phyloP scores from a whole-genome alignment of 1,140 invertebrate species.

The Coelopa frigida region DNA sequence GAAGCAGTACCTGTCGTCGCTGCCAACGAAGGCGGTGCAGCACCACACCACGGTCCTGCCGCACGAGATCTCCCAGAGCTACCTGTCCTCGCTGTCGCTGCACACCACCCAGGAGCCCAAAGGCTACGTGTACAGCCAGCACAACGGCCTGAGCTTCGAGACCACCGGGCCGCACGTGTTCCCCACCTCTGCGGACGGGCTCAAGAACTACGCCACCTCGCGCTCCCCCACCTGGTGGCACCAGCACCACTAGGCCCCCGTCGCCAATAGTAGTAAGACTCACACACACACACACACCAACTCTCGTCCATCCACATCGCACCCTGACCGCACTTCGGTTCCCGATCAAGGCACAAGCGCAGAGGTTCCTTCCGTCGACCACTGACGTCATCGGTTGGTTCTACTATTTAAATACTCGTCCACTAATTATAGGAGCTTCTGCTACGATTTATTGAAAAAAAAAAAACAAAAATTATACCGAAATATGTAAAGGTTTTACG shows the following conservation, averaged over 20 bases:
- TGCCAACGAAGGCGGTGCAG: constrained; percentile 17
- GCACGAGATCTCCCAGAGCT: constrained; percentile 13
- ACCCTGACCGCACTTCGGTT: too few relatives aligned
- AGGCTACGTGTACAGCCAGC: constrained; percentile 40
- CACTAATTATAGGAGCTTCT: too few relatives aligned
- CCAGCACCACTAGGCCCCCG: constrained; percentile 24
- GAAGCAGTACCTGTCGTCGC: constrained; percentile 20
- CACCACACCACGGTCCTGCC: constrained; percentile 2
- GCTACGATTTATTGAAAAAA: too few relatives aligned
- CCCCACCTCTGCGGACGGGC: constrained; percentile 21
- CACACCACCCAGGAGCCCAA: constrained; percentile 26
- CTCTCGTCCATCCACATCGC: too few relatives aligned
- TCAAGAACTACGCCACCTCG: constrained; percentile 34
- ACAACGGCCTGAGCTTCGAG: constrained; percentile 40
- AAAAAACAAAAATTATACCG: too few relatives aligned
- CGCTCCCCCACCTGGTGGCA: constrained; percentile 37
- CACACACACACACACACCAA: too few relatives aligned
- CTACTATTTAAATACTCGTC: too few relatives aligned
- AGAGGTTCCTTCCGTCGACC: too few relatives aligned
- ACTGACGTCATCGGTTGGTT: too few relatives aligned
- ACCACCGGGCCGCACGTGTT: constrained; percentile 36
- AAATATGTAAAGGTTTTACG: too few relatives aligned
- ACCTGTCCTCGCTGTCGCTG: constrained; percentile 8
- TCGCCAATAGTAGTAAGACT: too few relatives aligned
- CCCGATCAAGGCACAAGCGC: too few relatives aligned